Evolutionary conservation across 1,140 invertebrate genomes (phyloP).

Genomic region (Lethocerus indicus): DNA sequence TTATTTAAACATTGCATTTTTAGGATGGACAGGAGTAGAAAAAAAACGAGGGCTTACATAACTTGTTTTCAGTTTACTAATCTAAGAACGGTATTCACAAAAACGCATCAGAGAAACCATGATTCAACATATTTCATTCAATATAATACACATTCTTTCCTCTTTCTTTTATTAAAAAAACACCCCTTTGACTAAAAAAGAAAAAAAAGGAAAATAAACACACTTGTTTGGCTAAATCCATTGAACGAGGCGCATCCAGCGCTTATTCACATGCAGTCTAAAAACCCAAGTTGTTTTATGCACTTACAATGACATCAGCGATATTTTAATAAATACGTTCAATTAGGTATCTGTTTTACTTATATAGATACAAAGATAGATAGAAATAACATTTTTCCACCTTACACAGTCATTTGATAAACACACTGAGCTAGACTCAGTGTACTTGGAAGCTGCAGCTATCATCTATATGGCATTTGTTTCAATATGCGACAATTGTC

Average conservation of each 20-base stretch:
- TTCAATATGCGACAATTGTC: no score
- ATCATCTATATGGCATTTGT: no score
- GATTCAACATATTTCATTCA: conserved; percentile 2
- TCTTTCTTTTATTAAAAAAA: conserved; percentile 3
- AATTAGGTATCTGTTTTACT: not conserved
- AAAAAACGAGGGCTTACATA: not conserved
- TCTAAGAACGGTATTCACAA: conserved; percentile 7
- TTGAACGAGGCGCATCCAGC: no score
- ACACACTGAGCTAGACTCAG: no score
- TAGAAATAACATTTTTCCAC: no score
- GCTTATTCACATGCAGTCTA: not conserved
- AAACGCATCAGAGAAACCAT: conserved; percentile 4
- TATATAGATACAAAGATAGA: no score
- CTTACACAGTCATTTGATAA: no score
- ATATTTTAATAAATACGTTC: not conserved
- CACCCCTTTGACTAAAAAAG: conserved; percentile 5
- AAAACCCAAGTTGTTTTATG: not conserved
- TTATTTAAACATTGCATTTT: no score
- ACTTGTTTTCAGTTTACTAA: conserved; percentile 6
- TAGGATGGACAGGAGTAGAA: no score
- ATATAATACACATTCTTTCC: not conserved
- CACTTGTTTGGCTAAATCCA: no score
- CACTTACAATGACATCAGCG: not conserved
- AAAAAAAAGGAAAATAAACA: not conserved
- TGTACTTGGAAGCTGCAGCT: no score